Percentiles rank a stretch among this genome's conserved stretches.
Evolutionary conservation across 2,888 invertebrate species (phyloP).

Genomic region (Lycocerus yunnanus): DNA sequence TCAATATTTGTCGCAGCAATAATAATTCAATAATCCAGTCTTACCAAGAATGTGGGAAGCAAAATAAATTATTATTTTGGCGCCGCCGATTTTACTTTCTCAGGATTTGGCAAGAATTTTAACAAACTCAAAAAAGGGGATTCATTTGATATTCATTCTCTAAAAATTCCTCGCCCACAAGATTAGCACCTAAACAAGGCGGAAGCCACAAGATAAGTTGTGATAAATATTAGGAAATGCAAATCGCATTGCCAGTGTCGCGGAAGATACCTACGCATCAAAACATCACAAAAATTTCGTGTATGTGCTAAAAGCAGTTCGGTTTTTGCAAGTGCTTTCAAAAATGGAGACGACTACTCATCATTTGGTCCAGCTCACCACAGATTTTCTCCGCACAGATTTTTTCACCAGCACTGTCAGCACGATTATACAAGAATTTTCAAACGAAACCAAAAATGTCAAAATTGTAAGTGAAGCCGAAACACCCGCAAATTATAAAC

Average conservation of each 20-base stretch:
- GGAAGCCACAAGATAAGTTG: conserved; percentile 7
- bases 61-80: neutral
- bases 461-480: conserved; percentile 4
- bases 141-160: neutral
- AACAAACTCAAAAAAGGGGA: neutral
- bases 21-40: neutral
- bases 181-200: neutral
- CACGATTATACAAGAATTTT: conserved; percentile 3
- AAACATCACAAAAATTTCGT: neutral
- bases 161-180: neutral
- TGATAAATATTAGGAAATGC: conserved; percentile 14
- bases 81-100: neutral
- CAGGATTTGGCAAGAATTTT: neutral
- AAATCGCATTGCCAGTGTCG: neutral
- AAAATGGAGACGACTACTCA: neutral
- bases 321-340: neutral
- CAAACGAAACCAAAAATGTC: neutral
- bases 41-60: neutral
- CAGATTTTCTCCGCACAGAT: neutral
- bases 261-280: neutral
- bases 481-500: conserved; percentile 35
- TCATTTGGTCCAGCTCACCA: neutral
- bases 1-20: conserved; percentile 7
- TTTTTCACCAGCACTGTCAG: neutral
- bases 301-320: neutral